phyloP scores from a whole-genome alignment of 2,888 invertebrate species.

The Apeira syringaria region DNA sequence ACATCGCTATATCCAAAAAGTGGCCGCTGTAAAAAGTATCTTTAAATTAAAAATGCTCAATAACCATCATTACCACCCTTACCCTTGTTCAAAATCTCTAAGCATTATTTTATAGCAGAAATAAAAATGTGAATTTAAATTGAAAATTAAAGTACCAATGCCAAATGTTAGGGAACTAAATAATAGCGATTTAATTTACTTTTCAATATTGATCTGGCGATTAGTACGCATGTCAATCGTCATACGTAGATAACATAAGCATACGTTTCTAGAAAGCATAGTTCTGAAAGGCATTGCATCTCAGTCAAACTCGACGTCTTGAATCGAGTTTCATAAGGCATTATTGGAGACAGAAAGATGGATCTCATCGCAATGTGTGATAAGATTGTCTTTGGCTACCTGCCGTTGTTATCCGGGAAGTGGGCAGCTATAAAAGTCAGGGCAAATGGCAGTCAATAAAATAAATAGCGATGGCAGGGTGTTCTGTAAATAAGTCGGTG shows the following conservation, averaged over 20 bases:
- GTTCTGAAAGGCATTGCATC: too few species aligned
- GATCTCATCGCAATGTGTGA: slow-evolving; percentile 13
- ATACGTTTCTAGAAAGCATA: too few species aligned
- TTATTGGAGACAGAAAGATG: background rate
- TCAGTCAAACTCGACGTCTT: too few species aligned
- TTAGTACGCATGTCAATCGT: too few species aligned
- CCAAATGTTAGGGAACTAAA: slow-evolving; percentile 17
- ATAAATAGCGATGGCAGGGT: slow-evolving; percentile 82
- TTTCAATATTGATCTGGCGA: too few species aligned
- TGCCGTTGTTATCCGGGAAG: slow-evolving; percentile 76
- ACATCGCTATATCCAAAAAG: too few species aligned
- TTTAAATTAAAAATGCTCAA: too few species aligned
- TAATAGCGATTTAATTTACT: too few species aligned
- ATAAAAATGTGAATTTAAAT: slow-evolving; percentile 32
- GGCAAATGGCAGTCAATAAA: slow-evolving; percentile 83
- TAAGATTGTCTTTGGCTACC: slow-evolving; percentile 52
- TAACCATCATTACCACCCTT: too few species aligned
- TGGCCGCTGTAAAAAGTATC: too few species aligned
- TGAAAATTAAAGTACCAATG: slow-evolving; percentile 26
- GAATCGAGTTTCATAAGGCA: background rate
- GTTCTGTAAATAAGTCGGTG: slow-evolving; percentile 82
- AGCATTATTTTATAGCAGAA: slow-evolving; percentile 32
- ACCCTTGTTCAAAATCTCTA: slow-evolving; percentile 13
- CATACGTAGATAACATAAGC: too few species aligned
- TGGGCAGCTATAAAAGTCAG: slow-evolving; percentile 80